Conservation (phyloP, 2,888 invertebrate genomes). For the Eretmocerus hayati region DNA sequence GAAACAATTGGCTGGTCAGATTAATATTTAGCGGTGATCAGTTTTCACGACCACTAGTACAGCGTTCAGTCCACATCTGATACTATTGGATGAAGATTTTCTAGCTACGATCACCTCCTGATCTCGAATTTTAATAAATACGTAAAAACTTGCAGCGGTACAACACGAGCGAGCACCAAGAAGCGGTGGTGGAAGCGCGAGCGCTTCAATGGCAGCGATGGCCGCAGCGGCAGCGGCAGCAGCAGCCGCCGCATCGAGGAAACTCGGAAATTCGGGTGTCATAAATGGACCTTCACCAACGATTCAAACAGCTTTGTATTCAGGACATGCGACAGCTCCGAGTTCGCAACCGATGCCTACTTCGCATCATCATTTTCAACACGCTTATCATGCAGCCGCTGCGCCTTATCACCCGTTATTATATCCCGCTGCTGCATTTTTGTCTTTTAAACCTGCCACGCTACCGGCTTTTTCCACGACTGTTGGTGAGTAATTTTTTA, state of each 20-base stretch:
- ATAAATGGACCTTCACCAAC: no score
- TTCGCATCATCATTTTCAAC: no score
- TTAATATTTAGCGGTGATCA: no score
- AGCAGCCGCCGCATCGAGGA: slow-evolving; percentile 20
- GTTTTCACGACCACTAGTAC: no score
- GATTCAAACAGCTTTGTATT: no score
- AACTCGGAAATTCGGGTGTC: no score
- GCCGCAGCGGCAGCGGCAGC: not conserved
- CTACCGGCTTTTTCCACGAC: slow-evolving; percentile 13
- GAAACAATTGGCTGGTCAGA: no score
- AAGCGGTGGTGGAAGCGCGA: slow-evolving; percentile 24
- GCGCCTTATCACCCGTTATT: slow-evolving; percentile 43
- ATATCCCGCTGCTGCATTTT: slow-evolving; percentile 41
- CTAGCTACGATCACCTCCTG: no score
- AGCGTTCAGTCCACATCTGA: no score
- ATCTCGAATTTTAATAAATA: no score
- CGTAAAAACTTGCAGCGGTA: slow-evolving; percentile 79
- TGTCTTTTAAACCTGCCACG: slow-evolving; percentile 39
- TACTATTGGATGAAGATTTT: no score
- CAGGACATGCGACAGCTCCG: not conserved
- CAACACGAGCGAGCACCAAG: slow-evolving; percentile 86
- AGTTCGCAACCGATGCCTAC: slow-evolving; percentile 31
- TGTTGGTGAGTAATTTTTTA: slow-evolving; percentile 9
- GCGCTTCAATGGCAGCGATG: slow-evolving; percentile 11
- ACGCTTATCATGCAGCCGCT: slow-evolving; percentile 35